A percentile compares a stretch with the other conserved stretches of the same genome.
Evolutionary conservation across 2,113 vertebrate species (phyloP).

Genomic region (Grammomys surdaster): DNA sequence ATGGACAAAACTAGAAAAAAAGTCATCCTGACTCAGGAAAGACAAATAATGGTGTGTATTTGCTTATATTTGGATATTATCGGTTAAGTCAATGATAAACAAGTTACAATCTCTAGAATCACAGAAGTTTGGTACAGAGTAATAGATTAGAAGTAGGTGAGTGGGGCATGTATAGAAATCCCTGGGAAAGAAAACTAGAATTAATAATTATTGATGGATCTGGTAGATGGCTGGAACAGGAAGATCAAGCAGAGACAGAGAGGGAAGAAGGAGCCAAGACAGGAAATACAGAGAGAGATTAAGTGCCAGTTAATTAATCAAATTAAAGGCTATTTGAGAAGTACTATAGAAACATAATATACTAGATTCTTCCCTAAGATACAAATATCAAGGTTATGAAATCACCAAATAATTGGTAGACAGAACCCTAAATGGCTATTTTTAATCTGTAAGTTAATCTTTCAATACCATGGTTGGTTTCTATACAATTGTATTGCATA

Average conservation of each 20-base stretch:
- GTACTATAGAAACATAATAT: not conserved
- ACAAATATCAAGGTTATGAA: not conserved
- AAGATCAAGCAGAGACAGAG: not conserved
- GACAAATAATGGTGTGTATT: not conserved
- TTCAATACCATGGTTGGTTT: not conserved
- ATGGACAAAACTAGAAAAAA: not conserved
- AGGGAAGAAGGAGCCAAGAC: not conserved
- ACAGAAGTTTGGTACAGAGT: not conserved
- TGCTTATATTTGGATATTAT: not conserved
- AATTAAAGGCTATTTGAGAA: not conserved
- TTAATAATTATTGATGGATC: not conserved
- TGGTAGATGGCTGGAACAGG: not conserved
- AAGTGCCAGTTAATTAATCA: too few relatives aligned
- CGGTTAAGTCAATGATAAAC: not conserved
- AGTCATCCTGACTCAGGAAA: not conserved
- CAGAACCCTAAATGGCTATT: not conserved
- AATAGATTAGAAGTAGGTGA: not conserved
- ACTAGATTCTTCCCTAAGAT: not conserved
- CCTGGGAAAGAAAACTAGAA: not conserved
- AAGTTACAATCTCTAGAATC: not conserved
- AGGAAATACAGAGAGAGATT: not conserved
- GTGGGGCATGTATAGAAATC: not conserved
- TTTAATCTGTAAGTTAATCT: not conserved
- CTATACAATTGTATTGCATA: too few relatives aligned
- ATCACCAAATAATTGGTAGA: not conserved